These are phyloP conservation scores for Cichlasoma orientale DNA, from an alignment of 2,797 vertebrate species.

Conservation along the genomic window DNA sequence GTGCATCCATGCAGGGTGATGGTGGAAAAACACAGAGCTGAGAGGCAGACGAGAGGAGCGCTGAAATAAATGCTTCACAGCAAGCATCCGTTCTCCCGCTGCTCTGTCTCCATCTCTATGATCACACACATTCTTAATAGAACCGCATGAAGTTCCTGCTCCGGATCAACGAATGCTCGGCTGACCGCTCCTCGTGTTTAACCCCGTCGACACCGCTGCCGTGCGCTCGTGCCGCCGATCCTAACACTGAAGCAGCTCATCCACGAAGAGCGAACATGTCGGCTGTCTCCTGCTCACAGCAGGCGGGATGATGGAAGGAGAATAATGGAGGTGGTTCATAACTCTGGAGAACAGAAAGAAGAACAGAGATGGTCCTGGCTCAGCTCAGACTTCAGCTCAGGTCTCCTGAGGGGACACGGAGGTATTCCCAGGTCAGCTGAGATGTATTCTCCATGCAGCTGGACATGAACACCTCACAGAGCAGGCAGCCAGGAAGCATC, in stretches of 20 bases:
- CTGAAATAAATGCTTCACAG: neutral
- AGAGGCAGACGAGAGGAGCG: neutral
- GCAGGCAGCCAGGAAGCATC: too few species aligned
- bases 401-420: neutral
- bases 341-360: neutral
- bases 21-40: neutral
- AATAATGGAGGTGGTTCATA: neutral
- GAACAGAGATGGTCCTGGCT: rapidly evolving
- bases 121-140: slow-evolving; percentile 1
- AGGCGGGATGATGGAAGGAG: slow-evolving; percentile 4
- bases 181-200: slow-evolving; percentile 51
- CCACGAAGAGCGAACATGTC: slow-evolving; percentile 55
- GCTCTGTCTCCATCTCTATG: neutral
- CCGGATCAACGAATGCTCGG: slow-evolving; percentile 8
- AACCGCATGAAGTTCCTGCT: neutral
- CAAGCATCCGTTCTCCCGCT: neutral
- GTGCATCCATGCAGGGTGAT: slow-evolving; percentile 28
- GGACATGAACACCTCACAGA: neutral
- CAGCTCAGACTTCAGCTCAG: neutral
- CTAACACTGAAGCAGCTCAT: slow-evolving; percentile 48
- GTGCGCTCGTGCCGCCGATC: slow-evolving; percentile 48
- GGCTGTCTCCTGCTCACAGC: slow-evolving; percentile 26
- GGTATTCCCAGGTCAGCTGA: neutral
- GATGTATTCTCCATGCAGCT: too few species aligned
- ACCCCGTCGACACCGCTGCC: slow-evolving; percentile 8